Evolutionary conservation across 2,797 vertebrate genomes (phyloP).

Genomic region (Cuniculus paca): DNA sequence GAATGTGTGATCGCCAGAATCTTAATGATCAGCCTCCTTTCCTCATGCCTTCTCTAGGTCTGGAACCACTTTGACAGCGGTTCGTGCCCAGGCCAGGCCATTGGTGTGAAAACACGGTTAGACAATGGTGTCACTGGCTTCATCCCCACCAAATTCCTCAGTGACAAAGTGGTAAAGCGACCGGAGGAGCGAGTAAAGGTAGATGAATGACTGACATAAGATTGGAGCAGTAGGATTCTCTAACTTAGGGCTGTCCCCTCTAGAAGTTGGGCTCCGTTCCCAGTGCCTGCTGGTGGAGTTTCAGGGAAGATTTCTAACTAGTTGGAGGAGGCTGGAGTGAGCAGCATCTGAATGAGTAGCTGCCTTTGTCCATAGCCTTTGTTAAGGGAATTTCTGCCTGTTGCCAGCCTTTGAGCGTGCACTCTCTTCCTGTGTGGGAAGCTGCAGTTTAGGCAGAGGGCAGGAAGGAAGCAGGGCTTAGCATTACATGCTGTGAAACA

Average conservation of each 20-base stretch:
- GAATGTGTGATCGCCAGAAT: background rate
- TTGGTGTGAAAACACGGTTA: conserved; percentile 96
- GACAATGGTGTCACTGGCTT: conserved; percentile 99
- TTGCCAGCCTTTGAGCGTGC: conserved; percentile 47
- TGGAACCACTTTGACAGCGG: conserved; percentile 99
- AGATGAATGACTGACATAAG: background rate
- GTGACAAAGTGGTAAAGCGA: conserved; percentile 98
- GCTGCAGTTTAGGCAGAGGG: background rate
- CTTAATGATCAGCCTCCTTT: conserved; percentile 15
- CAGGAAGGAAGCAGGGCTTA: conserved; percentile 68
- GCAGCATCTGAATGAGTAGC: conserved; percentile 70
- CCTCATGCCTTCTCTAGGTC: conserved; percentile 89
- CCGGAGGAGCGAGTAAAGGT: conserved; percentile 99
- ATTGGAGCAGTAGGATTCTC: background rate
- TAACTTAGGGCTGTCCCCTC: background rate
- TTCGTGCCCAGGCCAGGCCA: conserved; percentile 98
- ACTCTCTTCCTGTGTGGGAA: conserved; percentile 61
- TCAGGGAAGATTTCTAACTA: conserved; percentile 53
- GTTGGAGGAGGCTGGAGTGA: conserved; percentile 31
- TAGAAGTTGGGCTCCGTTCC: conserved; percentile 53
- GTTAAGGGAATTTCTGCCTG: conserved; percentile 50
- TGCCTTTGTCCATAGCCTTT: conserved; percentile 73
- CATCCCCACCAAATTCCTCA: conserved; percentile 99
- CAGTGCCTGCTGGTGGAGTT: background rate
- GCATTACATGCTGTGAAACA: conserved; percentile 45